Evolutionary conservation across 2,113 vertebrate species (phyloP).

Genomic region (Brachyistius frenatus): DNA sequence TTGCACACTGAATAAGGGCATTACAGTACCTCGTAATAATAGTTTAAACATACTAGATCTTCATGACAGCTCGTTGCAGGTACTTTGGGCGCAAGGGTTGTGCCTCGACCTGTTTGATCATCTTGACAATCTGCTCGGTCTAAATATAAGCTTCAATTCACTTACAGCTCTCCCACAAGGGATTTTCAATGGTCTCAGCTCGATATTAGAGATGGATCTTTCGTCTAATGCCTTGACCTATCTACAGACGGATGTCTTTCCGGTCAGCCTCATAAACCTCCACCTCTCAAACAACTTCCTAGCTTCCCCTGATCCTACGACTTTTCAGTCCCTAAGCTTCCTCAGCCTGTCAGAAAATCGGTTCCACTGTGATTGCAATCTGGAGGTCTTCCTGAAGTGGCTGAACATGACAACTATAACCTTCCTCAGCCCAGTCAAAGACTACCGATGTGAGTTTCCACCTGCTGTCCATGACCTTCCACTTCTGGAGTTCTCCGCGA

Average conservation of each 20-base stretch:
- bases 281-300: conserved; percentile 88
- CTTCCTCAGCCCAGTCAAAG: conserved; percentile 58
- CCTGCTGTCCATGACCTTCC: conserved; percentile 49
- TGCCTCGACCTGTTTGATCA: conserved; percentile 88
- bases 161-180: conserved; percentile 84
- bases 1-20: conserved; percentile 57
- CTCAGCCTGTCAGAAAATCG: conserved; percentile 85
- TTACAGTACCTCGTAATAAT: conserved; percentile 33
- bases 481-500: conserved; percentile 61
- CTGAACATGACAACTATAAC: conserved; percentile 84
- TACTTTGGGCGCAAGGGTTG: conserved; percentile 81
- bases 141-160: conserved; percentile 86
- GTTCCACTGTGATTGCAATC: conserved; percentile 88
- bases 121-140: conserved; percentile 77
- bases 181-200: conserved; percentile 85
- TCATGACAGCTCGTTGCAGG: conserved; percentile 85
- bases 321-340: conserved; percentile 78
- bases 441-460: conserved; percentile 85
- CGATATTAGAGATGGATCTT: conserved; percentile 84
- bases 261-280: conserved; percentile 81
- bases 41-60: conserved; percentile 86
- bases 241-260: conserved; percentile 82
- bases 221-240: conserved; percentile 85
- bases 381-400: conserved; percentile 85
- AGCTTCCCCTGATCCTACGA: conserved; percentile 83